Evolutionary conservation across 2,797 vertebrate genomes (phyloP).

Genomic region (Austrolebias charrua): DNA sequence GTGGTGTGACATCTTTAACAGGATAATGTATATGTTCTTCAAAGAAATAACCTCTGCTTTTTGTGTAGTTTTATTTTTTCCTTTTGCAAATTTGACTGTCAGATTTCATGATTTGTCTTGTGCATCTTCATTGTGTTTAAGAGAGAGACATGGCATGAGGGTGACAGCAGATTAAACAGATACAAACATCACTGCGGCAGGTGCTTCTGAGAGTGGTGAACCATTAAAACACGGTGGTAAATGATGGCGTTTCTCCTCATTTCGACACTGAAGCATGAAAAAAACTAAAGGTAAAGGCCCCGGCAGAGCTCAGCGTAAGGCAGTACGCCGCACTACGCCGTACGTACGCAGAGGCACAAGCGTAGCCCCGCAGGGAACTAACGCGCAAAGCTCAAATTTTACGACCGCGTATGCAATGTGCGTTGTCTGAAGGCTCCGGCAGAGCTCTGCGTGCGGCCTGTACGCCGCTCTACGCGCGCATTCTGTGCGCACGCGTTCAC

Average conservation of each 20-base stretch:
- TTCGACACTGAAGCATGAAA: neutral
- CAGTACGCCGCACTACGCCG: too few relatives aligned
- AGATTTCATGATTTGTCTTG: conserved; percentile 11
- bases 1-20: conserved; percentile 32
- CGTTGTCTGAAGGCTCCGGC: too few relatives aligned
- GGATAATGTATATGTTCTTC: conserved; percentile 11
- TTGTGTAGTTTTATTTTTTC: too few relatives aligned
- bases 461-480: too few relatives aligned
- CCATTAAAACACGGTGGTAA: conserved; percentile 9
- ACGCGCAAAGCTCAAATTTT: too few relatives aligned
- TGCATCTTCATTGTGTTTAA: neutral
- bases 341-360: too few relatives aligned
- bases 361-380: too few relatives aligned
- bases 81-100: neutral
- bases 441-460: too few relatives aligned
- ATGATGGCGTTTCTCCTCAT: conserved; percentile 3
- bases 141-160: neutral
- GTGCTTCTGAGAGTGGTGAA: neutral
- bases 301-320: too few relatives aligned
- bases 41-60: neutral
- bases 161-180: conserved; percentile 7
- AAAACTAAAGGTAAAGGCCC: neutral
- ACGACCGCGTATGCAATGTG: too few relatives aligned
- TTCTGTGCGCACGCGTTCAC: too few relatives aligned
- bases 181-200: conserved; percentile 11